Base-by-base conservation (phyloP, 2,113 vertebrate species). In the Saccopteryx leptura region DNA sequence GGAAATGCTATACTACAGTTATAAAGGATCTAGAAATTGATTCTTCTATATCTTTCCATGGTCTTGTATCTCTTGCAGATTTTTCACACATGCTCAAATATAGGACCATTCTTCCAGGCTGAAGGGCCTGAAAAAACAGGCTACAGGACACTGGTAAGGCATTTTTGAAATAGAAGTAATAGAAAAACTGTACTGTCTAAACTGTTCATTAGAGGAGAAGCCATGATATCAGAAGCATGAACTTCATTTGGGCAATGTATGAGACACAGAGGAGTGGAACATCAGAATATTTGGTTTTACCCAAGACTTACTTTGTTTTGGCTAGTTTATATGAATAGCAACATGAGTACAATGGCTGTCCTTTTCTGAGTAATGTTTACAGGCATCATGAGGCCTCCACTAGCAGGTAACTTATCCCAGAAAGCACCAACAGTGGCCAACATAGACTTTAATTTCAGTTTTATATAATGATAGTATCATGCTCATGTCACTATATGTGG, bases 381-480 rank as follows among this genome's bases (percentile, higher is more conserved):
- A 76, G 24, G 21, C 3, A 56, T 0, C 9, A 4, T 1, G 8
- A 15, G 5, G 5, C 7, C 14, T 81, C 15, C 24, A 24, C 4
- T 0, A 33, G 11, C 7, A 88, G 15, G 7, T 54, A 56, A 74
- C 7, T 90, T 81, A 68, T 61, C 24, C 17, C 23, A 86, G 23
- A 85, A 91, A 93, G 7, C 39, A 85, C 7, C 52, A 10, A 75
- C 33, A 75, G 12, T 82, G 31, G 12, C 46, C 4, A 46, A 48
- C 1, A 2, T 69, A 11, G 15, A 75, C 4, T 68, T 93, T 14
- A 90, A 50, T 52, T 90, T 12, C 24, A 80, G 11, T 69, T 65
- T 60, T 85, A 19, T 33, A 28, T n/a, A 24, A 84, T 3, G 3
- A 5, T 15, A 79, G 9, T 68, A 17, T 52, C 78, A 84, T 63